Evolutionary conservation across 2,888 invertebrate species (phyloP).

Genomic region (Tupiocoris notatus): DNA sequence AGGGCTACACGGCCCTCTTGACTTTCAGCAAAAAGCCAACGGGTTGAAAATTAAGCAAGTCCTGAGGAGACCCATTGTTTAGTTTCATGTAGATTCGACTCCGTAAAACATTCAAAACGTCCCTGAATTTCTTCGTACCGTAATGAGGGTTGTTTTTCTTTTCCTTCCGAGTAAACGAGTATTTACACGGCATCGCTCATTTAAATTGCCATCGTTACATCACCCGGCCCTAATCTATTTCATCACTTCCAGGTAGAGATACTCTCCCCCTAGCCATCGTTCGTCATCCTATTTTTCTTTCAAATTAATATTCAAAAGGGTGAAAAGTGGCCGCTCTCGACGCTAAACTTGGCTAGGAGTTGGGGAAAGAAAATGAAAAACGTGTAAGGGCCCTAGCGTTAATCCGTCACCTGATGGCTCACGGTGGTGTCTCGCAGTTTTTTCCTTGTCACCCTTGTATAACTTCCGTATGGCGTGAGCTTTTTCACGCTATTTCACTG

Average conservation of each 20-base stretch:
- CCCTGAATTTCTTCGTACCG: background rate
- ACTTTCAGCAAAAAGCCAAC: background rate
- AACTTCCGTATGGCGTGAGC: background rate
- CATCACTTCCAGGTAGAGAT: background rate
- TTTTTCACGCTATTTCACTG: background rate
- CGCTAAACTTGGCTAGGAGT: background rate
- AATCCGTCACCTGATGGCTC: background rate
- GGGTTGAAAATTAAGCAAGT: no score
- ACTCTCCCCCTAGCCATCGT: background rate
- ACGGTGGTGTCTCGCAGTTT: background rate
- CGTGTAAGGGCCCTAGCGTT: background rate
- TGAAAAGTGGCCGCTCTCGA: slow-evolving; percentile 28
- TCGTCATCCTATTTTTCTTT: slow-evolving; percentile 3
- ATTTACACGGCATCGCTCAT: slow-evolving; percentile 40
- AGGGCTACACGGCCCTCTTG: no score
- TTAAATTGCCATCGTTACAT: slow-evolving; percentile 30
- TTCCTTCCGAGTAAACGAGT: slow-evolving; percentile 30
- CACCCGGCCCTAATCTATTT: background rate
- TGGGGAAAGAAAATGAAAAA: background rate
- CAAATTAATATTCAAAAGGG: slow-evolving; percentile 40
- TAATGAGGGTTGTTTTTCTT: slow-evolving; percentile 15
- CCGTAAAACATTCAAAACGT: slow-evolving; percentile 1
- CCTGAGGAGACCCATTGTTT: background rate
- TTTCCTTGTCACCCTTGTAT: background rate
- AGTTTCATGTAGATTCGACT: background rate